Evolutionary conservation across 1,140 invertebrate species (phyloP), one percentile per base, ranked within the genome.

Genomic region (Drosophila lowei): DNA sequence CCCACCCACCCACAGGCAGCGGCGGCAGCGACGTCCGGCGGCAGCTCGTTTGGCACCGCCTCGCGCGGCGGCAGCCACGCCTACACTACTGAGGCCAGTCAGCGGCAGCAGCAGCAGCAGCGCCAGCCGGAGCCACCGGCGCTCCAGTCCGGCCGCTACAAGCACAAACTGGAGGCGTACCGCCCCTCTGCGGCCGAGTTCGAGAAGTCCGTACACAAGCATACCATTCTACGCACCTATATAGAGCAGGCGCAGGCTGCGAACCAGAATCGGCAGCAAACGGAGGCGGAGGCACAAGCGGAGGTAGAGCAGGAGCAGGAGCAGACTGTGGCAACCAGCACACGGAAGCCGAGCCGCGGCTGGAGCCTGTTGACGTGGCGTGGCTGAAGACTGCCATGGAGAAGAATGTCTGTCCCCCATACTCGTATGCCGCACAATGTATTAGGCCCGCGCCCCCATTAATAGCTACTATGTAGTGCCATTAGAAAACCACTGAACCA

Each of bases 401-500:
- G 34, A 18, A 49, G 30, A 1, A 9, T 38, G n/a, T n/a, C 21
- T 15, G 18, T 16, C 25, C 30, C 9, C 5, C 34, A 48, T n/a
- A 13, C 11, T 25, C 47, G 54, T 46, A 72, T 79, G 83, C 83
- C 83, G 79, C 84, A 70, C 75, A 89, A 88, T 89, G 83, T 88
- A 88, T 88, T 88, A 88, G 83, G 84, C 79, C 73, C 63, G 73
- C 73, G 80, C 72, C 61, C 4, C 52, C 83, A 83, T 86, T 88
- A 88, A 77, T 89, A 80, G 84, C 84, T 89, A 89, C 84, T 89
- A 79, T 89, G 84, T 89, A 89, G 84, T 89, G 63, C 80, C 84
- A 89, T 89, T 77, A 85, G 66, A 62, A 75, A 60, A 3, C 50
- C 50, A 16, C 11, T 18, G 1, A 15, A 18, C 15, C 30, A 25